phyloP scores from a whole-genome alignment of 2,888 invertebrate genomes.

The Oxytorus armatus region DNA sequence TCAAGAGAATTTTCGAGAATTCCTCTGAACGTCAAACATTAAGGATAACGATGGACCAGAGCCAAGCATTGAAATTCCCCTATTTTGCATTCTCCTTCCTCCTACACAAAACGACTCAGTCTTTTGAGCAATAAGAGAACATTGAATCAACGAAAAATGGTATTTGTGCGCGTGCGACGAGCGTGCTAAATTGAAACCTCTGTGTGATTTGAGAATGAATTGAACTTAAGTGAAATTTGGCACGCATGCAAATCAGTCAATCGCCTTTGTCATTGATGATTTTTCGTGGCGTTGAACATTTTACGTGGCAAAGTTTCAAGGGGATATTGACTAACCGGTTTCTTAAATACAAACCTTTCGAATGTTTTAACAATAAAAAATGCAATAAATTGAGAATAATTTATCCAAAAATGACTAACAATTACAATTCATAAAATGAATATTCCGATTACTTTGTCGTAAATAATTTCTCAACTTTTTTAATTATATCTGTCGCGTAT shows the following conservation, averaged over 20 bases:
- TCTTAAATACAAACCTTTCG: too few species aligned
- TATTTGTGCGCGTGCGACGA: background rate
- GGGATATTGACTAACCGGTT: too few species aligned
- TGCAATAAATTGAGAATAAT: too few species aligned
- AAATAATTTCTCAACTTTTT: too few species aligned
- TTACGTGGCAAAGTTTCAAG: too few species aligned
- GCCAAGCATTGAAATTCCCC: constrained; percentile 5
- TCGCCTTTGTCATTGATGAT: constrained; percentile 22
- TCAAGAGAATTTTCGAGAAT: background rate
- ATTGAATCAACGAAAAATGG: background rate
- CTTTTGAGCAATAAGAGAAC: background rate
- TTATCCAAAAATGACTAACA: too few species aligned
- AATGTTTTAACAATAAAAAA: too few species aligned
- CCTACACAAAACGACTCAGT: background rate
- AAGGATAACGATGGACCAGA: background rate
- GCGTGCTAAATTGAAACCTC: background rate
- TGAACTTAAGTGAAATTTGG: background rate
- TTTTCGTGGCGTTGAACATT: too few species aligned
- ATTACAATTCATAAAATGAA: too few species aligned
- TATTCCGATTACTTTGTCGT: too few species aligned
- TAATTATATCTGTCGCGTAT: too few species aligned
- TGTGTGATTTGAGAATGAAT: background rate
- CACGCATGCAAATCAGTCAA: background rate
- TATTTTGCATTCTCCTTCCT: background rate
- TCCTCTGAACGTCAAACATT: background rate